Evolutionary conservation across 2,797 vertebrate genomes (phyloP), one percentile per base, ranked within the genome.

Genomic region (Diglossa cyanea): DNA sequence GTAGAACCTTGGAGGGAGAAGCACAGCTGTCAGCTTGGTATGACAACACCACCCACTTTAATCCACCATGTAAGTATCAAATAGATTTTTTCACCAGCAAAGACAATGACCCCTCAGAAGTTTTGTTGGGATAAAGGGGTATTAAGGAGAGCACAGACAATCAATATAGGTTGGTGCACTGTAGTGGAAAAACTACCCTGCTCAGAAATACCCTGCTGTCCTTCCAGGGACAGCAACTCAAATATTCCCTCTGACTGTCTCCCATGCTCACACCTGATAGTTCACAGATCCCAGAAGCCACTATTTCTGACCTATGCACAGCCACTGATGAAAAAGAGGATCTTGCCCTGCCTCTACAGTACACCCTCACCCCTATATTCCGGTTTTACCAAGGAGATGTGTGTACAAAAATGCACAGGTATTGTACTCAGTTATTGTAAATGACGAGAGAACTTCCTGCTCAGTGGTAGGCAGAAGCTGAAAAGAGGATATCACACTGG

Each of bases 131-230:
- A 8, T 57, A 37, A 62, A 58, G 11, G 17, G 11, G 2, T 51
- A 37, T 40, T 51, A 76, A 51, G 40, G 18, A 75, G 39, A 12
- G 14, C 37, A 68, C 15, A 73, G 62, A 39, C 15, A 54, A 66
- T 12, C 24, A n/a, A 4, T 3, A 7, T 3, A 54, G 17, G 18
- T n/a, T 48, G 31, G 13, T 2, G 0, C 26, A 75, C 8, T 9
- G 13, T 9, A 18, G 51, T 33, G 28, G 50, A 84, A 80, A 92
- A 88, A 50, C 8, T 2, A 50, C 2, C 10, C 10, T 65, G 21
- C 18, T 82, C 39, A 57, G 44, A 72, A 81, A 60, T 24, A 35
- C 4, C 35, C 35, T 35, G 35, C 35, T 35, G 74, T 14, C 6
- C 28, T 72, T 84, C 14, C 28, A 35, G 44, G 8, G 53, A 31